Evolutionary conservation across 2,113 vertebrate species (phyloP).

Genomic region (Oxyruncus cristatus): DNA sequence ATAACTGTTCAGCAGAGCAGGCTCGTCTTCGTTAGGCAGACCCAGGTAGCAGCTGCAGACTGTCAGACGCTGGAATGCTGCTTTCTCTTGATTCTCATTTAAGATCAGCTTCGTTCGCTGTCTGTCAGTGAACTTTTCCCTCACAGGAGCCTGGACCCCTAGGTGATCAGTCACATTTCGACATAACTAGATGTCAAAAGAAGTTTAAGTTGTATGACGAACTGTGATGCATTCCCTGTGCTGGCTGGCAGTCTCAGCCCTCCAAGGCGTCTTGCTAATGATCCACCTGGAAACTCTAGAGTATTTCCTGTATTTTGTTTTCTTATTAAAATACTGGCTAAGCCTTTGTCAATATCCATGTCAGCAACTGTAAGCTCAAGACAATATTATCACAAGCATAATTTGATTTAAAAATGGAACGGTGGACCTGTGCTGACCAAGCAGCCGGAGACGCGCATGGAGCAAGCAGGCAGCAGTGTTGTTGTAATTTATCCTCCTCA

Average conservation of each 20-base stretch:
- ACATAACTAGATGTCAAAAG: slow-evolving; percentile 87
- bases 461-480: background rate
- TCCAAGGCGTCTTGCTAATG: slow-evolving; percentile 85
- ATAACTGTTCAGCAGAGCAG: slow-evolving; percentile 83
- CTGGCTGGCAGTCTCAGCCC: slow-evolving; percentile 73
- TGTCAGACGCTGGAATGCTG: slow-evolving; percentile 83
- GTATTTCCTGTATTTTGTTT: slow-evolving; percentile 90
- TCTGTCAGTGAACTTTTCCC: slow-evolving; percentile 89
- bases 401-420: slow-evolving; percentile 89
- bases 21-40: slow-evolving; percentile 87
- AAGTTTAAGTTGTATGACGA: slow-evolving; percentile 81
- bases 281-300: slow-evolving; percentile 83
- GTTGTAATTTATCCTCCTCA: slow-evolving; percentile 1
- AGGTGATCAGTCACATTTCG: slow-evolving; percentile 85
- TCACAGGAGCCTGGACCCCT: slow-evolving; percentile 84
- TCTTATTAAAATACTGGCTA: slow-evolving; percentile 93
- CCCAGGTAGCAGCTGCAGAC: slow-evolving; percentile 92
- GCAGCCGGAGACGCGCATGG: slow-evolving; percentile 28
- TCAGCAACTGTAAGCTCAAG: slow-evolving; percentile 87
- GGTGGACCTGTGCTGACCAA: slow-evolving; percentile 79
- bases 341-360: slow-evolving; percentile 92
- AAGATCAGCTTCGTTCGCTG: slow-evolving; percentile 81
- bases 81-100: slow-evolving; percentile 90
- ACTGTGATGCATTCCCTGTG: slow-evolving; percentile 73
- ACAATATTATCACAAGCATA: slow-evolving; percentile 91